Base-by-base conservation (phyloP, 2,797 vertebrate genomes). In the Bradypodion pumilum region DNA sequence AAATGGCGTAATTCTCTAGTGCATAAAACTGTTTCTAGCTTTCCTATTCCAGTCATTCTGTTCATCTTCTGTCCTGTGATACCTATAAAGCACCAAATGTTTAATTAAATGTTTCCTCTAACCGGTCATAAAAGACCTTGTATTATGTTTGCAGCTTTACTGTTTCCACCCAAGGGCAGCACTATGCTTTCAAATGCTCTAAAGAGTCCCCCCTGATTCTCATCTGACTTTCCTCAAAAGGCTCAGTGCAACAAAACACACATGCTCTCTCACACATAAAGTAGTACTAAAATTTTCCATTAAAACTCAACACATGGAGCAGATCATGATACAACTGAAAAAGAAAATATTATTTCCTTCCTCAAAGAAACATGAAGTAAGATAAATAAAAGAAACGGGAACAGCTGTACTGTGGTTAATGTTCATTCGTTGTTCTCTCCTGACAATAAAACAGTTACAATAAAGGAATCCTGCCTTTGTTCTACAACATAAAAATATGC, bases 91-190 rank as follows among this genome's bases (percentile, higher is more conserved):
- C 29, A 1, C 37, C 52, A 86, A 8, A n/a, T 37, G 1, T 46
- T 86, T 63, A 74, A 85, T 59, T 74, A 63, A 83, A 83, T 62
- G 59, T 32, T 81, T 88, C 75, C 73, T n/a, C 10, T 2, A 80
- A 23, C 8, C 49, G 42, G 49, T 65, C 75, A 8, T 77, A 70
- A 86, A 84, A 10, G 29, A 35, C 29, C 56, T 2, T 16, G 0
- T 0, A 35, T 82, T 85, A 52, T 82, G 63, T 52, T 29, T 52
- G 13, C 35, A 0, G 25, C 16, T 91, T 87, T 76, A 21, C 59
- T 69, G 52, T 59, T 83, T 29, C 52, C 32, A 65, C 15, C 19
- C 81, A 84, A 44, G 19, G 66, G 37, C 2, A 75, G 42, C 23
- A 75, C 16, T 21, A 83, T 49, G 40, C 77, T 72, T 78, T 35